Conservation (phyloP, 2,888 invertebrate genomes). For the Drosophila rubida region DNA sequence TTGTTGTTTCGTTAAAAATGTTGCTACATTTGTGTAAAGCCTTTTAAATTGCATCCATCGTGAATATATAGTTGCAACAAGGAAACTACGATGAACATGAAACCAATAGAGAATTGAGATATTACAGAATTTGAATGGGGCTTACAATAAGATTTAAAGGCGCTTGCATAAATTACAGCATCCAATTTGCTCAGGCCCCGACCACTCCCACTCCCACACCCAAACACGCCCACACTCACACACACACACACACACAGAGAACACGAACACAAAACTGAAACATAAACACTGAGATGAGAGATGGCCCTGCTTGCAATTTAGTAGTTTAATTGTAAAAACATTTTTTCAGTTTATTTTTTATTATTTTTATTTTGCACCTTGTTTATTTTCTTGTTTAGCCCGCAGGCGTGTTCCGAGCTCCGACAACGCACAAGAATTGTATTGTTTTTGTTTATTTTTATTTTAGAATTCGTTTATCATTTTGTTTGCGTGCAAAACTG, state of each 20-base stretch:
- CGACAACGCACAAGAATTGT: neutral
- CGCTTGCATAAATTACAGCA: constrained; percentile 8
- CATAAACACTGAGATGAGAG: constrained; percentile 35
- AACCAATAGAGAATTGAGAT: neutral
- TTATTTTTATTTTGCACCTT: constrained; percentile 23
- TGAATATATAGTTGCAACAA: neutral
- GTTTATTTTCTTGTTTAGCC: constrained; percentile 23
- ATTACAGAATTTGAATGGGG: neutral
- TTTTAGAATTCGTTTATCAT: neutral
- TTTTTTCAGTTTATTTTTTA: constrained; percentile 33
- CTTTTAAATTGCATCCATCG: constrained; percentile 1
- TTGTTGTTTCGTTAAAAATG: neutral
- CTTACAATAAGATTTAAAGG: neutral
- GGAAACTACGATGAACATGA: neutral
- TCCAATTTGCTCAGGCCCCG: constrained; percentile 33
- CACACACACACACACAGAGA: constrained; percentile 7
- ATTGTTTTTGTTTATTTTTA: neutral
- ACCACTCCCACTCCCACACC: constrained; percentile 7
- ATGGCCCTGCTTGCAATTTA: constrained; percentile 64
- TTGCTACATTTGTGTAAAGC: neutral
- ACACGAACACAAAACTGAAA: constrained; percentile 11
- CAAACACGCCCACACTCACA: constrained; percentile 16
- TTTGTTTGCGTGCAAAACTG: neutral
- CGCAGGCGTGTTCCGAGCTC: neutral
- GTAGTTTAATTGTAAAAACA: constrained; percentile 64